Evolutionary conservation across 2,888 invertebrate genomes (phyloP).

Genomic region (Aphodius granarius): DNA sequence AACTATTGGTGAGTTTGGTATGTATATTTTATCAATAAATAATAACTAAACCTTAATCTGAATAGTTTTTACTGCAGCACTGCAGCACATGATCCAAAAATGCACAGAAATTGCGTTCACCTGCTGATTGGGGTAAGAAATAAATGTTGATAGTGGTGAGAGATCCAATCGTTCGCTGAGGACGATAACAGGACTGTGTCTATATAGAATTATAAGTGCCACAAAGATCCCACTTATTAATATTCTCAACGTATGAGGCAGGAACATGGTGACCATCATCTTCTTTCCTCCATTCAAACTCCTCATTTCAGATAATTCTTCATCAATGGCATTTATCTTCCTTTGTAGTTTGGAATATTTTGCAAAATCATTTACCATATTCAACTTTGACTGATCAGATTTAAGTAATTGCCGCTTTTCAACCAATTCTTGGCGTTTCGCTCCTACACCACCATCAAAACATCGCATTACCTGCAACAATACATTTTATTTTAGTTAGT

Average conservation of each 20-base stretch:
- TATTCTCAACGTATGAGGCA: slow-evolving; percentile 51
- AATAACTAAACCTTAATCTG: neutral
- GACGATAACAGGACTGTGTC: slow-evolving; percentile 54
- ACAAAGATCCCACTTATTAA: slow-evolving; percentile 49
- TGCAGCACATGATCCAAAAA: slow-evolving; percentile 57
- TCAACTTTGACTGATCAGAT: slow-evolving; percentile 55
- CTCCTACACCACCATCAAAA: slow-evolving; percentile 54
- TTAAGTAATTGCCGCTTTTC: slow-evolving; percentile 54
- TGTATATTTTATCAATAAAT: neutral
- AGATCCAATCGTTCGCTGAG: slow-evolving; percentile 53
- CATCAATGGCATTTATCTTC: slow-evolving; percentile 59
- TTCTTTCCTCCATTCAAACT: slow-evolving; percentile 35
- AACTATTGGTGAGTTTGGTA: neutral
- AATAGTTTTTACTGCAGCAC: slow-evolving; percentile 50
- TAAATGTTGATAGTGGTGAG: slow-evolving; percentile 53
- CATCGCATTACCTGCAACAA: slow-evolving; percentile 56
- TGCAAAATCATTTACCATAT: slow-evolving; percentile 64
- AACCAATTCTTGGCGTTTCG: slow-evolving; percentile 54
- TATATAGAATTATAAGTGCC: slow-evolving; percentile 51
- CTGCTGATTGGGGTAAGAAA: slow-evolving; percentile 57
- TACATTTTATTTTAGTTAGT: neutral
- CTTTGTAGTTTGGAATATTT: slow-evolving; percentile 62
- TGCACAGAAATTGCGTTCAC: slow-evolving; percentile 57
- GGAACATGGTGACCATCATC: slow-evolving; percentile 36
- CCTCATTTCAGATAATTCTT: slow-evolving; percentile 51